These are phyloP conservation scores for Marasmarcha lunaedactyla DNA, from an alignment of 2,888 invertebrate genomes.

Conservation along the genomic window DNA sequence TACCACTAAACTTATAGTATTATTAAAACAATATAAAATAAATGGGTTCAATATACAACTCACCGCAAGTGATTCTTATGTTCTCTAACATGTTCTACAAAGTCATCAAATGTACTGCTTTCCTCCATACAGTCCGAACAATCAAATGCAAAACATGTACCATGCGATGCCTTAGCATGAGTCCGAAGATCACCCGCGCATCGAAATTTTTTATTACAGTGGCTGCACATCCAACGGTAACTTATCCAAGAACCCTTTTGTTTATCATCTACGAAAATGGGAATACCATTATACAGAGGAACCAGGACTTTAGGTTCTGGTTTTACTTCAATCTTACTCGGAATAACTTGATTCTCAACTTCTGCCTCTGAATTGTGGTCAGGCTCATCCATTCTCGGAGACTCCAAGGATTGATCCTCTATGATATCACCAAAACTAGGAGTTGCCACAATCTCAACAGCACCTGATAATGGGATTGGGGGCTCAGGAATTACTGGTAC, in stretches of 20 bases:
- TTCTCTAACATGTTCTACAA: conserved; percentile 15
- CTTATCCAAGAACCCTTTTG: conserved; percentile 11
- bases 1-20: no score
- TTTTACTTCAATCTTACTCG: no score
- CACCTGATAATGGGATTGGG: background rate
- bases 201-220: conserved; percentile 8
- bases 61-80: conserved; percentile 49
- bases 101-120: conserved; percentile 12
- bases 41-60: conserved; percentile 17
- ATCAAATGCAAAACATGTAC: conserved; percentile 13
- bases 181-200: conserved; percentile 11
- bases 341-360: background rate
- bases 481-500: background rate
- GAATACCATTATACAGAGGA: background rate
- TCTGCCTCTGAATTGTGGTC: background rate
- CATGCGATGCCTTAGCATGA: conserved; percentile 13
- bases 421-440: background rate
- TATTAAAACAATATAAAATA: no score
- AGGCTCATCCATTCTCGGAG: background rate
- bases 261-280: background rate
- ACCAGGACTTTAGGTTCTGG: background rate
- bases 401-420: background rate
- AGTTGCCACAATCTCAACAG: background rate
- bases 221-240: conserved; percentile 14
- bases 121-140: conserved; percentile 16